A percentile compares a stretch with the other conserved stretches of the same genome.
Evolutionary conservation across 2,888 invertebrate species (phyloP).

Genomic region (Onthophagus sagittarius): DNA sequence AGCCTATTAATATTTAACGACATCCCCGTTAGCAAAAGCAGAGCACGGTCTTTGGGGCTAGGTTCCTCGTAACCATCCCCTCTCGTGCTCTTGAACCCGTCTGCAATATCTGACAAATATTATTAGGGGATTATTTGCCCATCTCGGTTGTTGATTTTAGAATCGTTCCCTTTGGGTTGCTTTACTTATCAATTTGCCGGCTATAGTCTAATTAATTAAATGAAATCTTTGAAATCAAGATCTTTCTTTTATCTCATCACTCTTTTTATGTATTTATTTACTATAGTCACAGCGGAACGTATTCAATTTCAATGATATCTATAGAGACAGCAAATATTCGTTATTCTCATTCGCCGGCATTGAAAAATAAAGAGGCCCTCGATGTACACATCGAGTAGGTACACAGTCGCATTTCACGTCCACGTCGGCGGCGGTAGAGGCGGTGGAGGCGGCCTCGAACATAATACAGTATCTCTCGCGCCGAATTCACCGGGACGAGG

Average conservation of each 20-base stretch:
- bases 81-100: not conserved
- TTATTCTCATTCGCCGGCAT: not conserved
- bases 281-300: not conserved
- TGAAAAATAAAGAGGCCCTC: not conserved
- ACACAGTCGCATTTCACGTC: not conserved
- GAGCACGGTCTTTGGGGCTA: not conserved
- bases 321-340: not conserved
- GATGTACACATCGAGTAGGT: not conserved
- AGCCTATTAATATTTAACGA: constrained; percentile 13
- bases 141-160: not conserved
- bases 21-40: not conserved
- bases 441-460: not conserved
- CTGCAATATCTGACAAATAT: not conserved
- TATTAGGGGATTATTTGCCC: constrained; percentile 5
- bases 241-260: too few species aligned
- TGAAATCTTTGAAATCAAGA: not conserved
- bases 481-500: not conserved
- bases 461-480: not conserved
- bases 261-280: not conserved
- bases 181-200: not conserved
- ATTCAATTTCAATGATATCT: too few species aligned
- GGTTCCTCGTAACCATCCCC: not conserved
- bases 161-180: not conserved
- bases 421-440: not conserved
- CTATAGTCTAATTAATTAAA: not conserved